Evolutionary conservation across 2,797 vertebrate species (phyloP).

Genomic region (Neoniphon sammara): DNA sequence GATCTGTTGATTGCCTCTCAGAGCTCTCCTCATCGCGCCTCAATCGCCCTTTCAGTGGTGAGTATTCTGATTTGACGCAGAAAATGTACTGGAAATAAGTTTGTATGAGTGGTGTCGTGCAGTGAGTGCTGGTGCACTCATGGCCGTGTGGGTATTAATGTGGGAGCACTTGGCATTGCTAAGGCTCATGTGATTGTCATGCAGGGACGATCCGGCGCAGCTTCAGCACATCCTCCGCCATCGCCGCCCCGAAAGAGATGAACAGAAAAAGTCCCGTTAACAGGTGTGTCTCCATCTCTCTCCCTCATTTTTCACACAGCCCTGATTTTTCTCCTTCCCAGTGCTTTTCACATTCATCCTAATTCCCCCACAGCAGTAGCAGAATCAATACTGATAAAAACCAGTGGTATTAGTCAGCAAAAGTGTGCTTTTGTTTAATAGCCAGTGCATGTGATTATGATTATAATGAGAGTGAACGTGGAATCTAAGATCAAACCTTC

Average conservation of each 20-base stretch:
- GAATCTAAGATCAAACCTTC: slow-evolving; percentile 57
- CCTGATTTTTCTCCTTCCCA: slow-evolving; percentile 32
- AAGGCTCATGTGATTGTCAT: slow-evolving; percentile 24
- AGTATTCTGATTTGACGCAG: slow-evolving; percentile 52
- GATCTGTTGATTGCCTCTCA: slow-evolving; percentile 92
- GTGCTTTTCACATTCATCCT: slow-evolving; percentile 46
- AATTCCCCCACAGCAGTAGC: slow-evolving; percentile 51
- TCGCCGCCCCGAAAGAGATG: slow-evolving; percentile 86
- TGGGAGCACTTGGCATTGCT: slow-evolving; percentile 36
- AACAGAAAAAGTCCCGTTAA: slow-evolving; percentile 86
- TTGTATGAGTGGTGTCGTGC: slow-evolving; percentile 3
- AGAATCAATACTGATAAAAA: slow-evolving; percentile 69
- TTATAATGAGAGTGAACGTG: slow-evolving; percentile 62
- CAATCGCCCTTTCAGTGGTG: slow-evolving; percentile 88
- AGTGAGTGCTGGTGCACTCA: slow-evolving; percentile 10
- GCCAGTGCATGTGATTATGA: slow-evolving; percentile 58
- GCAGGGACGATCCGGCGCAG: slow-evolving; percentile 91
- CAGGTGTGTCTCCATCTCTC: slow-evolving; percentile 81
- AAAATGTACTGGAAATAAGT: not conserved
- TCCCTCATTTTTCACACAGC: not conserved
- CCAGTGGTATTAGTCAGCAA: slow-evolving; percentile 66
- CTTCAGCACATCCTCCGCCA: slow-evolving; percentile 90
- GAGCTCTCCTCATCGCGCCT: slow-evolving; percentile 88
- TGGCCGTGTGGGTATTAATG: slow-evolving; percentile 13
- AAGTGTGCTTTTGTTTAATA: slow-evolving; percentile 63